Evolutionary conservation across 1,140 invertebrate species (phyloP).

Genomic region (Laupala kohalensis): DNA sequence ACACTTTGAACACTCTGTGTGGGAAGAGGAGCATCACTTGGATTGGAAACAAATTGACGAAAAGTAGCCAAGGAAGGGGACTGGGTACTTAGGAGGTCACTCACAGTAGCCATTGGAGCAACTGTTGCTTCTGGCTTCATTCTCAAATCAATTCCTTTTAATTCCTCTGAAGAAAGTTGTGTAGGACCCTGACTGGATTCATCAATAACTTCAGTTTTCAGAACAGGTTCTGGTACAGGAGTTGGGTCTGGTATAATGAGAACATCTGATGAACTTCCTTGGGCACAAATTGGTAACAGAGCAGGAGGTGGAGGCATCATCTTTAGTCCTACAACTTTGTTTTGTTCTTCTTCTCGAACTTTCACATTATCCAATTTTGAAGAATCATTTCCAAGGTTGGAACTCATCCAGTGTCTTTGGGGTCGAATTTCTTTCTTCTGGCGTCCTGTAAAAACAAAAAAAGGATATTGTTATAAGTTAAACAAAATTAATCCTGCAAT

Average conservation of each 20-base stretch:
- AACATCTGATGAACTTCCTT: slow-evolving; percentile 25
- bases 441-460: not conserved
- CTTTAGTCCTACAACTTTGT: not conserved
- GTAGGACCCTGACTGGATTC: slow-evolving; percentile 46
- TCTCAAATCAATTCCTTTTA: slow-evolving; percentile 35
- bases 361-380: not conserved
- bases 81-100: slow-evolving; percentile 28
- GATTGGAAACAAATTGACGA: slow-evolving; percentile 27
- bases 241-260: slow-evolving; percentile 27
- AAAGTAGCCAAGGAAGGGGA: slow-evolving; percentile 23
- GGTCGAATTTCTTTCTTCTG: not conserved
- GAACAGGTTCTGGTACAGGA: slow-evolving; percentile 13
- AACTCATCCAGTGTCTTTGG: not conserved
- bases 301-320: slow-evolving; percentile 16
- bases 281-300: slow-evolving; percentile 8
- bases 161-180: slow-evolving; percentile 22
- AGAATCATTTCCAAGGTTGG: not conserved
- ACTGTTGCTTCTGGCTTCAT: slow-evolving; percentile 36
- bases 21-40: slow-evolving; percentile 30
- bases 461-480: too few relatives aligned
- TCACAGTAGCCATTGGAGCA: slow-evolving; percentile 24
- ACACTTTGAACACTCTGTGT: slow-evolving; percentile 41
- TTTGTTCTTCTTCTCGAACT: not conserved
- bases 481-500: too few relatives aligned
- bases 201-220: slow-evolving; percentile 57